These are phyloP conservation scores for Onchidella celtica DNA, from an alignment of 2,888 invertebrate species.

Conservation along the genomic window DNA sequence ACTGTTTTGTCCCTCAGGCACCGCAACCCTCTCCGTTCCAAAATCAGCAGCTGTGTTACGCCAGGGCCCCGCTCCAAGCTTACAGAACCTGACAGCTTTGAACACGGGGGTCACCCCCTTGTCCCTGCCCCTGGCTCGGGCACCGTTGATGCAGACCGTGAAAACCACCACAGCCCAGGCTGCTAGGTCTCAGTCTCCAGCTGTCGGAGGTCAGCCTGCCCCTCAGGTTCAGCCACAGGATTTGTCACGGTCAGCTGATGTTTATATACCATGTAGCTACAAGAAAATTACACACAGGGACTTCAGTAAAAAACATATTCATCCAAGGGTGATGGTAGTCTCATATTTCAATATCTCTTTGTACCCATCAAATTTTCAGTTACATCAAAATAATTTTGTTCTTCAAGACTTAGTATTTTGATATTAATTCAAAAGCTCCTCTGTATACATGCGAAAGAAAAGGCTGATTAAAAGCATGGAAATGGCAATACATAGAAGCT, in stretches of 20 bases:
- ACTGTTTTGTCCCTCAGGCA: conserved; percentile 14
- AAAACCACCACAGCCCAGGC: conserved; percentile 41
- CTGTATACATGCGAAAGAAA: no score
- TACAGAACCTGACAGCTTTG: conserved; percentile 56
- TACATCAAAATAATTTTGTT: no score
- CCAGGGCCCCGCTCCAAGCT: conserved; percentile 47
- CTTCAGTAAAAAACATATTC: no score
- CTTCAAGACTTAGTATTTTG: no score
- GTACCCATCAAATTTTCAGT: background rate
- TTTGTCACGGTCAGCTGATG: conserved; percentile 34
- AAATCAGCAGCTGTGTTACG: conserved; percentile 47
- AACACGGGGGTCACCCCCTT: conserved; percentile 47
- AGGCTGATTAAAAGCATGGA: no score
- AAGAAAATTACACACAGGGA: no score
- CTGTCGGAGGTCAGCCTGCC: conserved; percentile 34
- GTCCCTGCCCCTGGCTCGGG: conserved; percentile 45
- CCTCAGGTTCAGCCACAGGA: conserved; percentile 40
- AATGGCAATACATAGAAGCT: no score
- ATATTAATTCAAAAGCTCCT: no score
- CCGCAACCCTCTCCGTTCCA: conserved; percentile 37
- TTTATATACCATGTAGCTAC: no score
- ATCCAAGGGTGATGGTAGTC: background rate
- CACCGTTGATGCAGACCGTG: conserved; percentile 37
- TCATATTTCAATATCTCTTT: no score
- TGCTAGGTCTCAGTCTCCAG: conserved; percentile 40